Conservation (phyloP, 2,797 vertebrate genomes). For the Phrynocephalus forsythii region DNA sequence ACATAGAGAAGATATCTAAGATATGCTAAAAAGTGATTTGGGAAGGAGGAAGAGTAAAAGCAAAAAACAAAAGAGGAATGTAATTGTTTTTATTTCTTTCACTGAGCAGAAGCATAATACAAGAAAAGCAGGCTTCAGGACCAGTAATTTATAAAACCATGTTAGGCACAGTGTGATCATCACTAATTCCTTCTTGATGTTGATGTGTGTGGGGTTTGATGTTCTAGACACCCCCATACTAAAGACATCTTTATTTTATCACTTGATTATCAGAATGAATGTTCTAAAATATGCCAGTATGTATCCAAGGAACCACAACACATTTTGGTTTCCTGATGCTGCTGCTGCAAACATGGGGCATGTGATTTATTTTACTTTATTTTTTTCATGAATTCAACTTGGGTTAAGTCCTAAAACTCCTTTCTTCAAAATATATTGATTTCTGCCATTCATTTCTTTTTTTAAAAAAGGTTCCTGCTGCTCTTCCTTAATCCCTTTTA, state of each 20-base stretch:
- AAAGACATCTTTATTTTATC: background rate
- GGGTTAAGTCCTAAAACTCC: background rate
- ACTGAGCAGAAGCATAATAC: constrained; percentile 26
- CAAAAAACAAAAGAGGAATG: background rate
- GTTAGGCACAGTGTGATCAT: background rate
- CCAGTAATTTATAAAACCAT: constrained; percentile 39
- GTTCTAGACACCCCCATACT: background rate
- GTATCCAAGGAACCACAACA: background rate
- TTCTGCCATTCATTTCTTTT: background rate
- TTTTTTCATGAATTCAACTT: background rate
- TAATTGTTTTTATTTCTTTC: background rate
- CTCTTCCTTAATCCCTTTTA: background rate
- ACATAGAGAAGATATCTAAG: background rate
- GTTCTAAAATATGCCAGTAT: constrained; percentile 1
- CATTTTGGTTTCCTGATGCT: background rate
- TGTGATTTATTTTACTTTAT: background rate
- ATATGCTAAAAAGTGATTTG: background rate
- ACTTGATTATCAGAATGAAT: constrained; percentile 1
- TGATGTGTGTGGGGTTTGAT: background rate
- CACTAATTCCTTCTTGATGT: background rate
- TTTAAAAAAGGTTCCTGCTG: background rate
- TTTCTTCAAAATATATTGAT: constrained; percentile 6
- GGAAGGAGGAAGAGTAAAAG: background rate
- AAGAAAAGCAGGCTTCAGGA: background rate
- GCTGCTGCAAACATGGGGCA: background rate